Evolutionary conservation across 2,888 invertebrate species (phyloP).

Genomic region (Leptothorax acervorum): DNA sequence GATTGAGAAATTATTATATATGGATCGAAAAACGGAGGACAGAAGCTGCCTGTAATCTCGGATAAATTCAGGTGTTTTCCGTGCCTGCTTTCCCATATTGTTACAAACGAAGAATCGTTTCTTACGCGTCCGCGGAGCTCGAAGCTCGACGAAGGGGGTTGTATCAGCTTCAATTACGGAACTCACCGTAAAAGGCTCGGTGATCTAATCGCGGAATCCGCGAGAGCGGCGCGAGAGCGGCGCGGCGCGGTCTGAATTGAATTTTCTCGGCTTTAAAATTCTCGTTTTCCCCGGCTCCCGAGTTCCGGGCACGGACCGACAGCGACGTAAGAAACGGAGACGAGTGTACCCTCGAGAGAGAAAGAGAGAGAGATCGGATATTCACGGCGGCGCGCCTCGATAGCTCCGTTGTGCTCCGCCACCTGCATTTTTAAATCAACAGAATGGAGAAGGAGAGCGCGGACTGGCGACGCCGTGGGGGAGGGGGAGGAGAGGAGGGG

Average conservation of each 20-base stretch:
- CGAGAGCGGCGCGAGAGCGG: not conserved
- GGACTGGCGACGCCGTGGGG: slow-evolving; percentile 62
- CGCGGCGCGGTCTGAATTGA: not conserved
- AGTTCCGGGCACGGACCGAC: not conserved
- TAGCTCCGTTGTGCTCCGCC: slow-evolving; percentile 66
- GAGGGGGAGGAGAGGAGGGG: slow-evolving; percentile 62
- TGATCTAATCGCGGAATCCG: not conserved
- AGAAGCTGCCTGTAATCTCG: not conserved
- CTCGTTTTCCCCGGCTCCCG: not conserved
- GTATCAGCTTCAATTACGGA: not conserved
- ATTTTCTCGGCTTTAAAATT: not conserved
- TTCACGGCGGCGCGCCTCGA: slow-evolving; percentile 21
- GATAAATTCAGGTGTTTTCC: not conserved
- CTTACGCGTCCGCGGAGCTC: not conserved
- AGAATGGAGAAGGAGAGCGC: slow-evolving; percentile 71
- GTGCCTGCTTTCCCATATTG: not conserved
- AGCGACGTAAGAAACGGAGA: not conserved
- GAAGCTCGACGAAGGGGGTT: not conserved
- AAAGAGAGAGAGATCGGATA: slow-evolving; percentile 31
- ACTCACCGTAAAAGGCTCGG: not conserved
- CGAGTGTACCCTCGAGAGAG: too few relatives aligned
- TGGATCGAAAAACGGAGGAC: not conserved
- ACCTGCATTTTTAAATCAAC: slow-evolving; percentile 77
- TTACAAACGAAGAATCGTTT: not conserved
- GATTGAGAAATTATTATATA: not conserved